Evolutionary conservation across 1,140 invertebrate genomes (phyloP), one percentile per base, ranked within the genome.

Genomic region (Eufriesea mexicana): DNA sequence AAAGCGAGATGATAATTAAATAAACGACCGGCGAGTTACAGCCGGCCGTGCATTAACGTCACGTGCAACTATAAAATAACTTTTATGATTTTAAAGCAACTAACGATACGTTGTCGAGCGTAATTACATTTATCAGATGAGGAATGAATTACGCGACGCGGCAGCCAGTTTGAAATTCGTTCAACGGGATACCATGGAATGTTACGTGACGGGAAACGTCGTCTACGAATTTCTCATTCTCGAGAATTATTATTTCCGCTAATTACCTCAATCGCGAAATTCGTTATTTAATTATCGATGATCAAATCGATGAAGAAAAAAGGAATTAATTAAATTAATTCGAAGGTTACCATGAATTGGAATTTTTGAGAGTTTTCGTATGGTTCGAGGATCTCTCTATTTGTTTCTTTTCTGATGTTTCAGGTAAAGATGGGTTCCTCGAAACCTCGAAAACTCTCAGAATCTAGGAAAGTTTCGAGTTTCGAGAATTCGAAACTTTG

Each of bases 61-160:
- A 25, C 23, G 45, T 28, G 42, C 7, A 81, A 81, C 79, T 81
- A 75, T 49, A 66, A 74, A 81, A 66, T 61, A 81, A 81, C 79
- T 64, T 74, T 81, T 75, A 81, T 74, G 51, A 66, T 81, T 81
- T 81, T 59, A 47, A 74, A 72, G 64, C 72, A 76, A 75, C 79
- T 75, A 67, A 67, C 72, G 79, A 81, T 81, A 81, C 71, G 51
- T 81, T 75, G 72, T 75, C 61, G 79, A 49, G 72, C 20, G 61
- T 54, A 81, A 66, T 75, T 81, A 66, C 54, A 67, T 75, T 81
- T 75, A 74, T 81, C 79, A 67, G 72, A 74, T 66, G 51, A 25
- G 28, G 23, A 49, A 81, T 74, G 59, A 75, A 81, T 81, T 81
- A 73, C 28, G 57, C 47, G 78, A 8, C 59, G 12, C 35, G 25